phyloP scores from a whole-genome alignment of 1,140 invertebrate genomes.

The Drosophila ercepeae region DNA sequence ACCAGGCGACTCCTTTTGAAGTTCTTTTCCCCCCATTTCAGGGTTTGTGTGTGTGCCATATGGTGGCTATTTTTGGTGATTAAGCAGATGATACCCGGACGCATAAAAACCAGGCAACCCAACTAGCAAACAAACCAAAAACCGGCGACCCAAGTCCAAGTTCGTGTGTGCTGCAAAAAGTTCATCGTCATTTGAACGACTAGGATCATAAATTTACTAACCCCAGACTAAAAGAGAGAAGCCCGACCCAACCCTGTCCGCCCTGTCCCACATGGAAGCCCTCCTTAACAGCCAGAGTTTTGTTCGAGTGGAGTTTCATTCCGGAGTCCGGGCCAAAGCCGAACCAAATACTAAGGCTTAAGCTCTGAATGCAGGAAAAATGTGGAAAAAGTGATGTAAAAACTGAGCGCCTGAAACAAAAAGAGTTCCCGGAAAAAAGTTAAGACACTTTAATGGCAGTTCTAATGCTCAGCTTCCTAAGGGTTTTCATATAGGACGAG shows the following conservation, averaged over 20 bases:
- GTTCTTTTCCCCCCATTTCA: slow-evolving; percentile 22
- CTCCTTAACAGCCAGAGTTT: slow-evolving; percentile 41
- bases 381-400: not conserved
- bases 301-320: slow-evolving; percentile 40
- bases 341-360: slow-evolving; percentile 31
- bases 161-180: slow-evolving; percentile 60
- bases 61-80: slow-evolving; percentile 82
- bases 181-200: slow-evolving; percentile 76
- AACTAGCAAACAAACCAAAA: slow-evolving; percentile 33
- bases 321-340: not conserved
- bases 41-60: too few species aligned
- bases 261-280: slow-evolving; percentile 1
- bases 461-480: slow-evolving; percentile 40
- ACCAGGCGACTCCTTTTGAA: slow-evolving; percentile 57
- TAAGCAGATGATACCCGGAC: slow-evolving; percentile 78
- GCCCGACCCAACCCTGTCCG: slow-evolving; percentile 23
- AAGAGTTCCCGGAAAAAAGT: slow-evolving; percentile 23
- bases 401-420: slow-evolving; percentile 11
- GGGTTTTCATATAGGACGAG: slow-evolving; percentile 12
- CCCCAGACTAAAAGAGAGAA: slow-evolving; percentile 36
- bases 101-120: slow-evolving; percentile 29
- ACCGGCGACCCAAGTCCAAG: slow-evolving; percentile 58
- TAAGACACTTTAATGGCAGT: slow-evolving; percentile 55
- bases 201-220: slow-evolving; percentile 79
- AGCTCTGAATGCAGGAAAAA: slow-evolving; percentile 5